Evolutionary conservation across 2,113 vertebrate species (phyloP).

Genomic region (Laterallus jamaicensis): DNA sequence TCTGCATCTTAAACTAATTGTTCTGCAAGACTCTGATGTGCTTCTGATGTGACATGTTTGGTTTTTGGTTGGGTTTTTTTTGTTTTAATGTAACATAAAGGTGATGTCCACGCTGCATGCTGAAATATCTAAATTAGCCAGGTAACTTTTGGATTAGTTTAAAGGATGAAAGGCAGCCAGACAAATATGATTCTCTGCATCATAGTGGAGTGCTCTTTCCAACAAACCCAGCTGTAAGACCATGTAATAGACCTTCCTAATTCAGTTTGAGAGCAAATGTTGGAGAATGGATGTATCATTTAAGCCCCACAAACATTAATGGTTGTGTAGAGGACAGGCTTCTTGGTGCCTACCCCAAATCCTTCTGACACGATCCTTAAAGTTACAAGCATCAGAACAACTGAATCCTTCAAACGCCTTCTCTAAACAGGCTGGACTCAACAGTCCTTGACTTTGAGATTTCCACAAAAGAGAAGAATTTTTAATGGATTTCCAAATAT

Average conservation of each 20-base stretch:
- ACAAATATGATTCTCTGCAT: neutral
- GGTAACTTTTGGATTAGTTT: neutral
- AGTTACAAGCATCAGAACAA: neutral
- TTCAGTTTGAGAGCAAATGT: neutral
- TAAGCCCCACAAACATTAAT: neutral
- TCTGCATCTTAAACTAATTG: neutral
- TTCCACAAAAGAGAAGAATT: neutral
- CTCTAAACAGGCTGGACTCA: neutral
- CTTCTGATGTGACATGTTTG: neutral
- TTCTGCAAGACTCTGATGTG: neutral
- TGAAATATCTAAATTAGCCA: neutral
- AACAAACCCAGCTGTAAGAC: neutral
- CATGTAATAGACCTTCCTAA: neutral
- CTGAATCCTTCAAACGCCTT: neutral
- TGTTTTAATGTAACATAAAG: neutral
- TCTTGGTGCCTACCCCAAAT: neutral
- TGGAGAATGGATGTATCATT: neutral
- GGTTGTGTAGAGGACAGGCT: neutral
- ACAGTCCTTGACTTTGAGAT: neutral
- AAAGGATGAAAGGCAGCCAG: neutral
- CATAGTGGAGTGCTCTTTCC: neutral
- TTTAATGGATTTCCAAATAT: neutral
- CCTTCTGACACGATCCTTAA: neutral
- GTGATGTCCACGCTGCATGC: rapidly evolving
- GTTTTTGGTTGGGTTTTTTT: neutral